These are phyloP conservation scores for Chondrosia reniformis DNA, from an alignment of 37 sponge, comb jelly and placozoan genomes.

Conservation along the genomic window DNA sequence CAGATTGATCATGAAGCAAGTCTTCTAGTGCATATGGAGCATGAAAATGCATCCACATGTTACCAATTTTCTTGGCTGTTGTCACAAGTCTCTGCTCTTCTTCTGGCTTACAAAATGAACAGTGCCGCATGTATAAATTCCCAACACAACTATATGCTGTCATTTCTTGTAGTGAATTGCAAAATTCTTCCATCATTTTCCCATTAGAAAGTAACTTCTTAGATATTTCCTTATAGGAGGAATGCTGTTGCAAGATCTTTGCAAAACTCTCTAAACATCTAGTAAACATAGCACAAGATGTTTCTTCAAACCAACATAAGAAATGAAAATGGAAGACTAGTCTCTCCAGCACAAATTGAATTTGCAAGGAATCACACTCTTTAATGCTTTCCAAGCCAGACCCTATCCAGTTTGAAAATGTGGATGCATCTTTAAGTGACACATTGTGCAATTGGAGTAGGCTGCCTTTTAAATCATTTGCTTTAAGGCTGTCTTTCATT, in stretches of 20 bases:
- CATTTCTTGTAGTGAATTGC: background rate
- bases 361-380: background rate
- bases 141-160: background rate
- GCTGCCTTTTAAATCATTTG: too few relatives aligned
- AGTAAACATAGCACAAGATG: background rate
- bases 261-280: background rate
- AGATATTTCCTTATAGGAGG: background rate
- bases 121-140: background rate
- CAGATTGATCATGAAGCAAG: too few relatives aligned
- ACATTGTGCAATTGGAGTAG: too few relatives aligned
- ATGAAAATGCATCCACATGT: background rate
- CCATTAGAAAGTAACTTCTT: background rate
- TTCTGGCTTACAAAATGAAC: background rate
- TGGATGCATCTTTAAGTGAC: too few relatives aligned
- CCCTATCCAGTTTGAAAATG: too few relatives aligned
- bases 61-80: background rate
- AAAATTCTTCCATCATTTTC: background rate
- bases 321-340: conserved; percentile 8
- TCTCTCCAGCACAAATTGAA: conserved; percentile 10
- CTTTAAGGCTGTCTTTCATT: too few relatives aligned
- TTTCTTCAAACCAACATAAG: background rate
- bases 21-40: too few relatives aligned
- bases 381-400: too few relatives aligned
- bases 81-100: background rate
- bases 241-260: background rate